Conservation (phyloP, 1,140 invertebrate genomes). For the Leptonema lineaticorne region DNA sequence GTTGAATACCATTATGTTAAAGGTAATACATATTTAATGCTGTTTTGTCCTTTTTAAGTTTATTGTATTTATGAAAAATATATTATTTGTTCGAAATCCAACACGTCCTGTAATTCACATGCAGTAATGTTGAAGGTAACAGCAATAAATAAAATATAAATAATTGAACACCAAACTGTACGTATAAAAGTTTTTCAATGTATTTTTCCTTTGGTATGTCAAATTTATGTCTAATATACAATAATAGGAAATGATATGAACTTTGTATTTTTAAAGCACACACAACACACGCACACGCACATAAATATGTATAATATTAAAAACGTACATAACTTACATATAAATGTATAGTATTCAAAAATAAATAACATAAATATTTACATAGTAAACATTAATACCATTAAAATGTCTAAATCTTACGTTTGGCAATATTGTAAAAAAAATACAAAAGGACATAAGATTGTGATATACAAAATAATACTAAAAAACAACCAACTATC, state of each 20-base stretch:
- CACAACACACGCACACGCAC: constrained; percentile 13
- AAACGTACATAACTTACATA: not conserved
- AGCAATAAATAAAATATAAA: no score
- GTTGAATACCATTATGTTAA: no score
- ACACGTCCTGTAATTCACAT: no score
- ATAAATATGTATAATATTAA: constrained; percentile 1
- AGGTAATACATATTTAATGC: no score
- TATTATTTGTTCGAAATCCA: no score
- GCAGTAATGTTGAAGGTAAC: no score
- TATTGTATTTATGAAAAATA: no score
- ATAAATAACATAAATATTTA: constrained; percentile 11
- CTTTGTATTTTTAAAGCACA: constrained; percentile 15
- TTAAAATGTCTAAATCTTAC: not conserved
- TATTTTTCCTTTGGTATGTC: constrained; percentile 15
- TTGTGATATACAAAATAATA: constrained; percentile 1
- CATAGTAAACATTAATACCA: constrained; percentile 5
- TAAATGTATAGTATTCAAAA: not conserved
- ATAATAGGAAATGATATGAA: constrained; percentile 15
- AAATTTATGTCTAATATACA: not conserved
- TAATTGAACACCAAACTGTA: no score
- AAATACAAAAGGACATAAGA: not conserved
- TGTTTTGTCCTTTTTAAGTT: no score
- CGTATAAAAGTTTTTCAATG: not conserved
- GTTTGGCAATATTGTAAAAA: not conserved
- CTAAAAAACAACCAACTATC: constrained; percentile 14